Conservation (phyloP, 2,113 vertebrate species). For the Oenanthe melanoleuca region DNA sequence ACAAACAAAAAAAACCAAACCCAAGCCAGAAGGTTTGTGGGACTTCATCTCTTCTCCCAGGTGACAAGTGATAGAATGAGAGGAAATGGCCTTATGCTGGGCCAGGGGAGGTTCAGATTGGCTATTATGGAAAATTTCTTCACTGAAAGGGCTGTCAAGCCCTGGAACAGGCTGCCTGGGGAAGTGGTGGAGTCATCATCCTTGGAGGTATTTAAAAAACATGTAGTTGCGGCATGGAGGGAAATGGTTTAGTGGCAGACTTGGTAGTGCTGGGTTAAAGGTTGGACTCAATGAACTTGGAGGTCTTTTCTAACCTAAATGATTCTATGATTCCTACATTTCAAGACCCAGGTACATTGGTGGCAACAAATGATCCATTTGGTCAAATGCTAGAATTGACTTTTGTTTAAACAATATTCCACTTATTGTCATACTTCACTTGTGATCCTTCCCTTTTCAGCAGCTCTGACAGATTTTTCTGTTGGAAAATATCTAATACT, state of each 20-base stretch:
- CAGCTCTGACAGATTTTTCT: not conserved
- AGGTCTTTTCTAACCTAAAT: not conserved
- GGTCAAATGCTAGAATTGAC: not conserved
- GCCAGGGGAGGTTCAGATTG: not conserved
- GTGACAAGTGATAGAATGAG: not conserved
- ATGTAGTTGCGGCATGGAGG: too few species aligned
- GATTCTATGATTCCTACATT: not conserved
- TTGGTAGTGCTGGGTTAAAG: not conserved
- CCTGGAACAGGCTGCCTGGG: not conserved
- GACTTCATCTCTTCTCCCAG: not conserved
- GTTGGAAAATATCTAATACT: not conserved
- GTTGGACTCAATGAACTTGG: not conserved
- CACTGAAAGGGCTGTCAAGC: not conserved
- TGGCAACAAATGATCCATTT: not conserved
- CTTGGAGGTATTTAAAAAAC: not conserved
- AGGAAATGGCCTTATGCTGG: not conserved
- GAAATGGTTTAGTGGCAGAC: not conserved
- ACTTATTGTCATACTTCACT: not conserved
- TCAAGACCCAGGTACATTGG: not conserved
- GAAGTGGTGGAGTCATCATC: not conserved
- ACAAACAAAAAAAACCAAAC: not conserved
- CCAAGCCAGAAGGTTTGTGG: not conserved
- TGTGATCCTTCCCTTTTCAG: not conserved
- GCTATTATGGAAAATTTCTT: not conserved
- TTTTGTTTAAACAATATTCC: not conserved